These are phyloP conservation scores for Trichogramma dendrolimi DNA, from an alignment of 2,888 invertebrate species.

Conservation along the genomic window DNA sequence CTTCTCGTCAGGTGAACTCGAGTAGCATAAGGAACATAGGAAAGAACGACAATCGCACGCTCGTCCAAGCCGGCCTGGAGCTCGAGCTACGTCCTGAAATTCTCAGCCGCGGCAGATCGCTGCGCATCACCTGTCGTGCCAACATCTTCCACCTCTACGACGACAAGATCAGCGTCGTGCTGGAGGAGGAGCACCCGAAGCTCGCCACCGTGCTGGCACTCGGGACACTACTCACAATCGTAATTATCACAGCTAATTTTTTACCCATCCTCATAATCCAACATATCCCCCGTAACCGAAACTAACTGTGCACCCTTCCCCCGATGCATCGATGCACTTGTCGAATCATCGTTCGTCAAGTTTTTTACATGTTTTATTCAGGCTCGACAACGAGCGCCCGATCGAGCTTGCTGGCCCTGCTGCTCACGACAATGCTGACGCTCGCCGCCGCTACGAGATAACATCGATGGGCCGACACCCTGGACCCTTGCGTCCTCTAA, in stretches of 20 bases:
- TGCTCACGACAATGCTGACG: conserved; percentile 33
- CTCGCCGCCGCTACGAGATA: conserved; percentile 44
- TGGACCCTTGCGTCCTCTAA: conserved; percentile 10
- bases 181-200: conserved; percentile 72
- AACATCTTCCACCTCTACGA: conserved; percentile 67
- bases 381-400: conserved; percentile 37
- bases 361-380: not conserved
- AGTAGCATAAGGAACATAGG: conserved; percentile 38
- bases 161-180: conserved; percentile 60
- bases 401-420: conserved; percentile 38
- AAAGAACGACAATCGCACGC: conserved; percentile 37
- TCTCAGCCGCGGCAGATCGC: conserved; percentile 61
- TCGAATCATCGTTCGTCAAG: no score
- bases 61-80: conserved; percentile 58
- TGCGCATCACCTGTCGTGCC: conserved; percentile 65
- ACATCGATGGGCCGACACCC: conserved; percentile 42
- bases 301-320: not conserved
- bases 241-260: conserved; percentile 24
- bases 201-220: conserved; percentile 72
- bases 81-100: conserved; percentile 62
- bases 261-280: not conserved
- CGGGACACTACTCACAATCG: conserved; percentile 57
- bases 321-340: no score
- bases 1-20: conserved; percentile 45
- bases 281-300: not conserved